Evolutionary conservation across 2,113 vertebrate species (phyloP).

Genomic region (Ictalurus punctatus): DNA sequence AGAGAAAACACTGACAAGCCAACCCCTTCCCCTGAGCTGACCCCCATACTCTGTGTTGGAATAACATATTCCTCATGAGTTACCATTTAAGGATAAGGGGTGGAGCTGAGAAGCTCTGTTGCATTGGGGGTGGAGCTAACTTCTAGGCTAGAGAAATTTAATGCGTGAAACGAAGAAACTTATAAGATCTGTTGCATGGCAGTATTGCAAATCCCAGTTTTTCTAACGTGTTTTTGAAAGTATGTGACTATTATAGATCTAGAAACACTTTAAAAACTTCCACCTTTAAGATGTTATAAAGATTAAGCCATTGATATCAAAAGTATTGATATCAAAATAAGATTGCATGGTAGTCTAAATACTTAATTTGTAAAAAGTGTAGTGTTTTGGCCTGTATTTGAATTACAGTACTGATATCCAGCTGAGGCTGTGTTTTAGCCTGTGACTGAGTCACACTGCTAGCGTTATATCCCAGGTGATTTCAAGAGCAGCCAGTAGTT

Average conservation of each 20-base stretch:
- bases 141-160: not conserved
- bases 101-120: not conserved
- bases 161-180: not conserved
- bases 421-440: constrained; percentile 3
- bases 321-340: too few relatives aligned
- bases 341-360: not conserved
- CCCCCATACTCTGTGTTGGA: not conserved
- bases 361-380: too few relatives aligned
- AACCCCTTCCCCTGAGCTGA: too few relatives aligned
- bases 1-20: not conserved
- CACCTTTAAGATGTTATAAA: too few relatives aligned
- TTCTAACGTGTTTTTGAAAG: not conserved
- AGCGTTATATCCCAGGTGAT: not conserved
- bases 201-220: not conserved
- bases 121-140: not conserved
- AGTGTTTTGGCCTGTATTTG: not conserved
- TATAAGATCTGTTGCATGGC: not conserved
- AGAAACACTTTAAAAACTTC: too few relatives aligned
- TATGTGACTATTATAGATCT: not conserved
- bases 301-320: too few relatives aligned
- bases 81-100: not conserved
- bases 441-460: not conserved
- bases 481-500: not conserved
- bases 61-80: not conserved
- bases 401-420: constrained; percentile 12